Percentiles rank a stretch among this genome's conserved stretches.
These are phyloP conservation scores for Propsilocerus akamusi DNA, from an alignment of 1,140 invertebrate species.

Conservation along the genomic window DNA sequence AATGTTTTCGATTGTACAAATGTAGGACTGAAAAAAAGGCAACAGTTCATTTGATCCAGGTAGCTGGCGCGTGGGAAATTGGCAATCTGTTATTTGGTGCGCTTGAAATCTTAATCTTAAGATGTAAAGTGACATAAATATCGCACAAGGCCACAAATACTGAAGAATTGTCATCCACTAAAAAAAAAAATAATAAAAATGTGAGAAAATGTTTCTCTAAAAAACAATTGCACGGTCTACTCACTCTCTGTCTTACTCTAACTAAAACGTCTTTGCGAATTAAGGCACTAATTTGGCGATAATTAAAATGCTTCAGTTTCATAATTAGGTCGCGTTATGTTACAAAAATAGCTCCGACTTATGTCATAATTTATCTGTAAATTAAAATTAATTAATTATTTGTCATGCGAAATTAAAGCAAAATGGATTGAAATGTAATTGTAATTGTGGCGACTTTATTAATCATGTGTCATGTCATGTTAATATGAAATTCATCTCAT, in stretches of 20 bases:
- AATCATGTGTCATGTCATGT: too few relatives aligned
- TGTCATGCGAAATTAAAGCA: too few relatives aligned
- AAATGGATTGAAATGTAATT: too few relatives aligned
- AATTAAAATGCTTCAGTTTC: constrained; percentile 6
- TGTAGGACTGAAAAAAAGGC: constrained; percentile 41
- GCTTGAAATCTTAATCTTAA: constrained; percentile 19
- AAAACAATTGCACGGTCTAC: too few relatives aligned
- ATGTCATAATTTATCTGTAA: not conserved
- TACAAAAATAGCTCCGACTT: not conserved
- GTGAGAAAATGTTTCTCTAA: not conserved
- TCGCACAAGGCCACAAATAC: constrained; percentile 14
- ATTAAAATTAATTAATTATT: not conserved
- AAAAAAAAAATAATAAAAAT: not conserved
- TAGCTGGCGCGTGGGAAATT: constrained; percentile 39
- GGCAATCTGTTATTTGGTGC: constrained; percentile 18
- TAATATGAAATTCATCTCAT: too few relatives aligned
- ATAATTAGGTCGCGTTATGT: not conserved
- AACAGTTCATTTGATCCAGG: constrained; percentile 35
- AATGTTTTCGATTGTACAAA: constrained; percentile 41
- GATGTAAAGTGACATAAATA: constrained; percentile 20
- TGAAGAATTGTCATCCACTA: constrained; percentile 16
- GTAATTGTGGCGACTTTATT: too few relatives aligned
- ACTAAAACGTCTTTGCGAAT: constrained; percentile 20
- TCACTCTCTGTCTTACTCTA: constrained; percentile 17
- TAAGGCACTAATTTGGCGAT: constrained; percentile 17